Evolutionary conservation across 1,140 invertebrate genomes (phyloP), one percentile per base, ranked within the genome.

Genomic region (Brachionus asplanchnoidis): DNA sequence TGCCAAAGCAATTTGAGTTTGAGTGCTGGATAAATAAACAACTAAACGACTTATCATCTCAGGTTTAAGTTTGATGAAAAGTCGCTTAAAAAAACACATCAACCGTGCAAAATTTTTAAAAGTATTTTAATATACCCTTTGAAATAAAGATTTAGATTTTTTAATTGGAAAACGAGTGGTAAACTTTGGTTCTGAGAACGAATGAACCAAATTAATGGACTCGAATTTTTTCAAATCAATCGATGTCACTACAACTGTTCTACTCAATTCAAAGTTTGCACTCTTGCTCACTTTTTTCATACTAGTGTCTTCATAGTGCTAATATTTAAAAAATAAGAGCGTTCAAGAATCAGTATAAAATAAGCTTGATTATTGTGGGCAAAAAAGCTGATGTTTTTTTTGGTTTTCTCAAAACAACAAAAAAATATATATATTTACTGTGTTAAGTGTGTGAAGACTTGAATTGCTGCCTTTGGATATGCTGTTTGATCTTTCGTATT

Each of bases 71-170:
- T 8, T 20, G 53, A 60, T 60, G 53, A 60, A 60, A 17, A 23
- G 53, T 68, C 66, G 66, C 14, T 42, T 20, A 44, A 73, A 73
- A n/a, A 73, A 70, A 70, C 28, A 73, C 17, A 42, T 4, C 14
- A 73, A 73, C 42, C n/a, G 36, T 40, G 68, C 17, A 77, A 50
- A 77, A 26, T 26, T 26, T 50, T 40, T 73, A 42, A 42, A 50
- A 50, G 42, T 44, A 36, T 75, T 50, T 77, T 77, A 20, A 23
- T 50, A 77, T 77, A 77, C 73, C 73, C 73, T 77, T 77, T 46
- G 20, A 50, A 26, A 46, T 11, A 50, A 36, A 50, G 73, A 77
- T 32, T 77, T 77, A 77, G 44, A 50, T 77, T 50, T 46, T 77
- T 77, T 77, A 50, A 77, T 50, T 23, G 73, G 42, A 50, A 77